Conservation (phyloP, 1,140 invertebrate species). For the Hycleus phaleratus region DNA sequence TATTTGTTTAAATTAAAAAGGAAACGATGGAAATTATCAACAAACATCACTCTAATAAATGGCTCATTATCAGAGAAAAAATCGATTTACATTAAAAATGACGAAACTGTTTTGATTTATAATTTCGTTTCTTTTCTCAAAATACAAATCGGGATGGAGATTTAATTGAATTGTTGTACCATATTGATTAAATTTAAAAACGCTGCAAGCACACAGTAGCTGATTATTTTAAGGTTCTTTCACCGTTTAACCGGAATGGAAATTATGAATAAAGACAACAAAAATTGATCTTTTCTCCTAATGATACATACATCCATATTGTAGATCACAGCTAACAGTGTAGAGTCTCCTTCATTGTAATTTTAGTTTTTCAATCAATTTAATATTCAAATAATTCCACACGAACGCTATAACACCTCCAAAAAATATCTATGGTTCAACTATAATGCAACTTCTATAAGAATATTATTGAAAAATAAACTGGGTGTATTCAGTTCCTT, state of each 20-base stretch:
- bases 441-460: too few species aligned
- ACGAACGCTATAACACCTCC: too few species aligned
- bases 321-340: constrained; percentile 32
- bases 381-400: too few species aligned
- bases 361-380: too few species aligned
- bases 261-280: not conserved
- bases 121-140: constrained; percentile 6
- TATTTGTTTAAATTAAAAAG: constrained; percentile 17
- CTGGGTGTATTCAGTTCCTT: too few species aligned
- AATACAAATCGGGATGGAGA: constrained; percentile 12
- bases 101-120: not conserved
- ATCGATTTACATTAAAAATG: not conserved
- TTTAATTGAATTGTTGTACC: constrained; percentile 11
- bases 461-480: too few species aligned
- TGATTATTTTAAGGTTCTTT: constrained; percentile 7
- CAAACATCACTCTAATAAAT: not conserved
- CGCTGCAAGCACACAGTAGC: constrained; percentile 22
- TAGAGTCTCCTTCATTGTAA: constrained; percentile 21
- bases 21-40: constrained; percentile 8
- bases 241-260: not conserved
- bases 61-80: too few species aligned
- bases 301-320: constrained; percentile 28
- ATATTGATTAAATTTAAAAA: constrained; percentile 6
- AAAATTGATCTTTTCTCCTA: constrained; percentile 2
- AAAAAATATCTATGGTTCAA: too few species aligned